Base-by-base conservation (phyloP, 1,140 invertebrate genomes). In the Diorhabda sublineata region DNA sequence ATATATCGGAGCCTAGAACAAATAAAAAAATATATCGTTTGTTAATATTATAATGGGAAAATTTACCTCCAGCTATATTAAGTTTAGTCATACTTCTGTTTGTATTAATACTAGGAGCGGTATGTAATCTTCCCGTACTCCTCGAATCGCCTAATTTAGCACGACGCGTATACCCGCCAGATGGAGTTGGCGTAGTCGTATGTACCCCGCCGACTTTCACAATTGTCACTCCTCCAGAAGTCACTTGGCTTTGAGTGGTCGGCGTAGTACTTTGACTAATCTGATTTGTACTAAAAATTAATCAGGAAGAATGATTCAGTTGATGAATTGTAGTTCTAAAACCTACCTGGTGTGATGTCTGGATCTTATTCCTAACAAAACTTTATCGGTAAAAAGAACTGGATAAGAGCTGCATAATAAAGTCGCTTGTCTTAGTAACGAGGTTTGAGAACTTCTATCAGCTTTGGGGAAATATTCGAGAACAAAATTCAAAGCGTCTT, bases 401-500 rank as follows among this genome's bases (percentile, higher is more conserved):
- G 91, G 92, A 82, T 91, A 91, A 9, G 87, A 87, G 76, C 89
- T 89, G 78, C 91, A 92, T 6, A 94, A 84, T 3, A 88, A 83
- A 11, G 91, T 91, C 11, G 92, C 90, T 79, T 94, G 92, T 67
- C 91, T 85, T 66, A 94, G 80, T 66, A 94, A 81, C 42, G 88
- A 84, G 4, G 88, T 87, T 75, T 93, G 88, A 71, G 87, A 87
- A 56, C 86, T 85, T 71, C 90, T 84, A 76, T 92, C 91, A 5
- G 87, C 89, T 74, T 86, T 85, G 42, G 87, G 85, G 69, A 95
- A 82, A 73, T 90, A 87, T 75, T 90, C 88, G 45, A 92, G 82
- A 58, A 94, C 88, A 82, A 92, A 94, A 81, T 91, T 89, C 43
- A 95, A 80, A 5, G 91, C 90, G 74, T 90, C 90, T 78, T 91